These are phyloP conservation scores for Hipposideros larvatus DNA, from an alignment of 2,797 vertebrate genomes.

Conservation along the genomic window DNA sequence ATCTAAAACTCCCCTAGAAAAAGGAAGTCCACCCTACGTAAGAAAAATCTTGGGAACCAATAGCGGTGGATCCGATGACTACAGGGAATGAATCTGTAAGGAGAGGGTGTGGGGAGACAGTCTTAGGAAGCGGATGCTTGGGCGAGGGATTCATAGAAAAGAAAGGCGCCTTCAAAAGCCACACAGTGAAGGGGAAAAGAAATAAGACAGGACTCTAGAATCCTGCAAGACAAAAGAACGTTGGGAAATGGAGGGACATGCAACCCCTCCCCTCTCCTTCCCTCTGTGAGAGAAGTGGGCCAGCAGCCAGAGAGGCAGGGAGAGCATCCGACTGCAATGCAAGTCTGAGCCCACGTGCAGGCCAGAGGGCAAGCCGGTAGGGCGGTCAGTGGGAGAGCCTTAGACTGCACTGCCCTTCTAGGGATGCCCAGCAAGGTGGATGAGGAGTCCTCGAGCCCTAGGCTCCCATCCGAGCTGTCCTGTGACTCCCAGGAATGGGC, in stretches of 20 bases:
- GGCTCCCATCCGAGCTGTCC: neutral
- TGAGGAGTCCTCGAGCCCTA: neutral
- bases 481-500: neutral
- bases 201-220: neutral
- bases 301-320: neutral
- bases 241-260: neutral
- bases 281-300: neutral
- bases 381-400: neutral
- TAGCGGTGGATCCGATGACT: neutral
- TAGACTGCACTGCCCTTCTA: neutral
- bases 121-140: neutral
- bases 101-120: neutral
- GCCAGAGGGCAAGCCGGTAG: rapidly evolving
- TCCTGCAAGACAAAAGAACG: neutral
- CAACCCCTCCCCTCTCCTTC: neutral
- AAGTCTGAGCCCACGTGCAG: rapidly evolving
- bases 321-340: neutral
- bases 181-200: neutral
- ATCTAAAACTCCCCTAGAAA: neutral
- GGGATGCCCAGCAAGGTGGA: neutral
- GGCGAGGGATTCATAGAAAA: neutral
- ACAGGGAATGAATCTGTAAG: neutral
- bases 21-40: neutral
- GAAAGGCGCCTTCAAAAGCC: neutral
- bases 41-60: neutral